Percentiles rank a stretch among this genome's conserved stretches.
Evolutionary conservation across 2,888 invertebrate genomes (phyloP).

Genomic region (Choristoneura rosaceana): DNA sequence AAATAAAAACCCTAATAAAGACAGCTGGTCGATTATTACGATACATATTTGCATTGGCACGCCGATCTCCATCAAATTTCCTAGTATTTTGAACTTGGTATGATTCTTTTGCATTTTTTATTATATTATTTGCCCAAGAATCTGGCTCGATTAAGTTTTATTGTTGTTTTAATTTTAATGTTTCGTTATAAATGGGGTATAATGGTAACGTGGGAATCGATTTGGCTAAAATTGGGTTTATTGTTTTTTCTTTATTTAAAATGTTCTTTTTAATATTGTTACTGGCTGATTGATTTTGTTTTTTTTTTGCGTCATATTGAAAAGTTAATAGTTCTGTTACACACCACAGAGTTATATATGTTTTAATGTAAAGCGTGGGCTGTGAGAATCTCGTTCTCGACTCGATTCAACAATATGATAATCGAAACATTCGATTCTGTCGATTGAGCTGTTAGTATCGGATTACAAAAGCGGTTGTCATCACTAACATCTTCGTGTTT

Average conservation of each 20-base stretch:
- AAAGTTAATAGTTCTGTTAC: conserved; percentile 4
- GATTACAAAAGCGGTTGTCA: conserved; percentile 47
- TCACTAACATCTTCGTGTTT: conserved; percentile 33
- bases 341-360: background rate
- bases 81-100: conserved; percentile 24
- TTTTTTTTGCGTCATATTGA: background rate
- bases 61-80: conserved; percentile 24
- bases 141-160: conserved; percentile 14
- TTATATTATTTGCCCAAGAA: conserved; percentile 15
- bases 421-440: conserved; percentile 27
- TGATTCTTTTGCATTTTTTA: conserved; percentile 8
- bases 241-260: background rate
- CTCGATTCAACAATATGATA: conserved; percentile 39
- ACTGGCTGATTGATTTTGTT: background rate
- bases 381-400: background rate
- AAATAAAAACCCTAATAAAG: conserved; percentile 16
- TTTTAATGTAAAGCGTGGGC: background rate
- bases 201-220: conserved; percentile 8
- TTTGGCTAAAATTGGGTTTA: background rate
- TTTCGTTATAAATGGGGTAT: conserved; percentile 3
- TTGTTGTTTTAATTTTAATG: conserved; percentile 17
- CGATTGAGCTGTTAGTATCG: conserved; percentile 48
- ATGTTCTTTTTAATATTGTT: background rate
- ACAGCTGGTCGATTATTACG: conserved; percentile 4
- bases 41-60: conserved; percentile 18